Base-by-base conservation (phyloP, 2,888 invertebrate genomes). In the Syrista parreyssii region DNA sequence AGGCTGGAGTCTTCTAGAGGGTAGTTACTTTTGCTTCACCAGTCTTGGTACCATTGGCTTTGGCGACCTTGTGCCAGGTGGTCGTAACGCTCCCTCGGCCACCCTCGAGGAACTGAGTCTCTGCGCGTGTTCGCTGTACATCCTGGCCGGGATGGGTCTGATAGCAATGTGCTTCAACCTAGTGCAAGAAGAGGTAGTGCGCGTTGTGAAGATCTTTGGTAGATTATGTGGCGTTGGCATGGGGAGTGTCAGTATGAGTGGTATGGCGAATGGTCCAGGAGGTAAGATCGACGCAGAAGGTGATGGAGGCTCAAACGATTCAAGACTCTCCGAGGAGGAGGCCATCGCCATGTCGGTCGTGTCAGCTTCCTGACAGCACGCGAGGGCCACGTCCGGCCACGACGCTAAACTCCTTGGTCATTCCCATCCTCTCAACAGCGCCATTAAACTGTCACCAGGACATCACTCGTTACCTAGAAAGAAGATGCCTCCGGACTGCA, bases 1-100 rank as follows among this genome's bases (percentile, higher is more conserved):
- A 91, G 95, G 95, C 84, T 99, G 99, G 99, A 95, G 95, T 80
- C 94, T 97, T 69, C 93, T 98, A 76, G 98, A 98, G 88, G 98
- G 98, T 55, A 93, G 95, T 80, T 96, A 95, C 90, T 96, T 96
- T 89, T 96, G 96, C 86, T 96, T 96, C 91, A 95, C 96, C 31
- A 95, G 95, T 80, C 92, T 95, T 81, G 96, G 96, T 34, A 97
- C 97, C 15, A 97, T 97, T 83, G 97, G 97, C 1, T 97, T 97
- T 87, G 97, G 97, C 0, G 95, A 96, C 87, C 91, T 97, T 82
- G 93, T 95, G 77, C 97, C 97, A 0, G 95, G 95, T 3, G 91
- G 92, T 33, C 86, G 86, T 68, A 90, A 90, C 82, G 88, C 88
- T 11, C 82, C 86, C 11, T 92, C 94, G 78, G 92, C 92, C 68